A percentile compares a stretch with the other conserved stretches of the same genome.
Conservation (phyloP, 2,888 invertebrate genomes). For the Callimorpha dominula region DNA sequence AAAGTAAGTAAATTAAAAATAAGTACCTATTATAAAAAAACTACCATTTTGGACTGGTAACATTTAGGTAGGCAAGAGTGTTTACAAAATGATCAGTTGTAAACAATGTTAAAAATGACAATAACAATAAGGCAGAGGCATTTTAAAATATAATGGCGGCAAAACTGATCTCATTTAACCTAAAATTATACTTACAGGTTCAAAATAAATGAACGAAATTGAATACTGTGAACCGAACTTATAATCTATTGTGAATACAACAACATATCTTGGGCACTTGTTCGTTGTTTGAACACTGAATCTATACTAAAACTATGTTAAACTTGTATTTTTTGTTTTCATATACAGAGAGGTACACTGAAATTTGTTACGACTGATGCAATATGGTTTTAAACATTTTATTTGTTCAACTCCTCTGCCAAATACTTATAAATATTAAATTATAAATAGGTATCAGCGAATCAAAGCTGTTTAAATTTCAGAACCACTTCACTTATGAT, state of each 20-base stretch:
- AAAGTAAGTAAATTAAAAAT: conserved; percentile 46
- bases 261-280: conserved; percentile 64
- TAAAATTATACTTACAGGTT: conserved; percentile 56
- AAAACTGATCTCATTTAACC: conserved; percentile 57
- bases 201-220: conserved; percentile 58
- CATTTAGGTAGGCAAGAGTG: conserved; percentile 75
- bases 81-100: conserved; percentile 58
- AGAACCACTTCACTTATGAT: conserved; percentile 56
- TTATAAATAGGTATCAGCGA: conserved; percentile 40
- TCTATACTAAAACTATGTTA: conserved; percentile 56
- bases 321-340: conserved; percentile 40
- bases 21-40: conserved; percentile 59
- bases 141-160: conserved; percentile 59
- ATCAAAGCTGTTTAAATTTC: conserved; percentile 48
- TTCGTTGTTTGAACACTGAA: conserved; percentile 79
- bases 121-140: conserved; percentile 70
- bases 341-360: conserved; percentile 50
- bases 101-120: conserved; percentile 50
- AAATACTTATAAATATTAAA: conserved; percentile 48
- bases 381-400: conserved; percentile 34
- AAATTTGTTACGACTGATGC: conserved; percentile 48
- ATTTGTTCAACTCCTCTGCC: conserved; percentile 69
- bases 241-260: conserved; percentile 68
- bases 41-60: conserved; percentile 69
- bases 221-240: conserved; percentile 76